Base-by-base conservation (phyloP, 1,140 invertebrate species). In the Temnothorax nylanderi region DNA sequence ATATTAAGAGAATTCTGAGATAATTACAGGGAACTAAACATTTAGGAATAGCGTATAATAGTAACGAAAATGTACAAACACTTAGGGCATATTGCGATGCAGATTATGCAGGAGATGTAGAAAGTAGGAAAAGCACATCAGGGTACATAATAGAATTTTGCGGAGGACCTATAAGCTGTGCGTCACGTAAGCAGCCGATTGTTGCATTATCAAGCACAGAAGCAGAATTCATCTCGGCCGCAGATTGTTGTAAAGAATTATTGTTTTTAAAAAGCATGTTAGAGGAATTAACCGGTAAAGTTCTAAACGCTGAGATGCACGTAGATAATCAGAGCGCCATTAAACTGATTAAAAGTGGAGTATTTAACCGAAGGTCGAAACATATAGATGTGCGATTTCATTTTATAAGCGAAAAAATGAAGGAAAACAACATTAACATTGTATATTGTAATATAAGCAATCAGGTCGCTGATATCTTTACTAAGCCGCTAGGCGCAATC, bases 291-390 rank as follows among this genome's bases (percentile, higher is more conserved):
- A 10, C n/a, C 1, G 16, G 5, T n/a, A 62, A 32, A 21, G 62
- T 10, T 34, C 3, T 74, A 64, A 41, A n/a, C 2, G 16, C 5
- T 0, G 13, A 74, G 10, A 51, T 75, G 26, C 41, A 10, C 18
- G 44, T 85, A 0, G 81, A 85, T 7, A 85, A 85, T 34, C 58
- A 85, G 54, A 85, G 60, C 10, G 58, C 81, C 0, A 85, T 85
- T 2, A 51, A 49, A 1, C 32, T 85, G 3, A 65, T 85, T 37
- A 85, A 85, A 47, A 74, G 18, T 0, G 44, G 69, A 16, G 44
- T 49, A 26, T n/a, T 74, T 6, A 78, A 86, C 49, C 47, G 49
- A 10, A 58, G 64, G 11, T 72, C 56, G 2, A 86, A 86, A 51
- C 74, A 86, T 4, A 78, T 86, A 56, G 75, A 86, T 18, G 34